Evolutionary conservation across 2,797 vertebrate genomes (phyloP), one percentile per base, ranked within the genome.

Genomic region (Synaphobranchus kaupii): DNA sequence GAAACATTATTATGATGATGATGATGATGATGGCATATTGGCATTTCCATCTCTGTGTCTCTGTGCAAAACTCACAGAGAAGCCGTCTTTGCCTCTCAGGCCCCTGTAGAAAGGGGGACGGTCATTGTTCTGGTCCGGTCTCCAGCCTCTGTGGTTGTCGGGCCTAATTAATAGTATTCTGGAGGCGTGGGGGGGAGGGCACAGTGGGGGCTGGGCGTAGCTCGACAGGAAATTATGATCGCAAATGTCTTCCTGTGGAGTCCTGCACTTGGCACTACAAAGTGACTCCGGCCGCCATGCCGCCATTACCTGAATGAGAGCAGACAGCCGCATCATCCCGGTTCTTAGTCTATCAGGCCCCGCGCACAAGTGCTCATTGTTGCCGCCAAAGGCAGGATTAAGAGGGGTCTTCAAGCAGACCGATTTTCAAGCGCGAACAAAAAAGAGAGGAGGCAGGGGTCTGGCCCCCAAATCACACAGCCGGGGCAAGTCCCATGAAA

Each of bases 351-450:
- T 97, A 98, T 97, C 97, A 97, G 97, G 97, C 97, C 34, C 96
- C 89, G 96, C 96, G 97, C 97, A 99, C 98, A 99, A 99, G 98
- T 98, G 97, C 96, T 97, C 97, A 99, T 99, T 99, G 98, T 99
- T 97, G 97, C 97, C 95, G 97, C 97, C 96, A 97, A 98, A 98
- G 97, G 98, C 96, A 95, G 97, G 98, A 99, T 99, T 99, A 99
- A 98, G 98, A 97, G 95, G 96, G 96, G 97, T 98, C 98, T 99
- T 99, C 97, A 97, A 98, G 98, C 96, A 97, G 98, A 98, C 98
- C 98, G 98, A 98, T 99, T 99, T 99, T 99, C 97, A 97, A 97
- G 96, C 97, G 98, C 97, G 97, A 98, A 98, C 97, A 99, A 99
- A 99, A 99, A 99, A 99, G 96, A 97, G 92, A 94, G 93, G 94